Conservation (phyloP, 2,797 vertebrate genomes). For the Merluccius polli region DNA sequence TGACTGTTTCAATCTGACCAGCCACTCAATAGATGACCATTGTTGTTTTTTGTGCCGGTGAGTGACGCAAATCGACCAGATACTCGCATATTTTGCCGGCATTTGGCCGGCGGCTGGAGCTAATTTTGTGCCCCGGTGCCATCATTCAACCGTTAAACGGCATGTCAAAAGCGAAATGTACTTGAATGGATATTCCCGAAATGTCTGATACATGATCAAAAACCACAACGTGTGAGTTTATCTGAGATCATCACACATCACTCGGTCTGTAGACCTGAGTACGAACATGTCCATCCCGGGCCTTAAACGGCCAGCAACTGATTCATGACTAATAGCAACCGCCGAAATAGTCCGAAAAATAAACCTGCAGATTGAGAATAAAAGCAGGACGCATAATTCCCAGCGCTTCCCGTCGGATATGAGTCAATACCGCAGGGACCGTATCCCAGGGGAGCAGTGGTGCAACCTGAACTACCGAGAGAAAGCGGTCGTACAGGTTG, state of each 20-base stretch:
- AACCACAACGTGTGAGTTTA: neutral
- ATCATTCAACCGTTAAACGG: neutral
- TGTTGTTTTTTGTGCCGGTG: too few relatives aligned
- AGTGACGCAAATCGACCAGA: too few relatives aligned
- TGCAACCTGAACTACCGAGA: too few relatives aligned
- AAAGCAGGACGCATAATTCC: neutral
- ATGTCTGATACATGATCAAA: neutral
- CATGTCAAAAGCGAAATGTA: neutral
- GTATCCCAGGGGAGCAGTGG: too few relatives aligned
- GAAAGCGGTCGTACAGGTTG: too few relatives aligned
- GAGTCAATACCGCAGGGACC: too few relatives aligned
- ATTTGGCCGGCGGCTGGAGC: too few relatives aligned
- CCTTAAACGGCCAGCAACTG: neutral
- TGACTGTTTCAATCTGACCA: too few relatives aligned
- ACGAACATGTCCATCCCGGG: neutral
- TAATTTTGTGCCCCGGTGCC: too few relatives aligned
- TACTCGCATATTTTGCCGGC: too few relatives aligned
- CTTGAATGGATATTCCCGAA: neutral
- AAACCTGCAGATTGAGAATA: neutral
- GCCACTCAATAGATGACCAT: too few relatives aligned
- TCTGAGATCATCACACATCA: neutral
- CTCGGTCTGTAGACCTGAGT: neutral
- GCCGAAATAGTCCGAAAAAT: neutral
- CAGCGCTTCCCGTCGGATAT: neutral
- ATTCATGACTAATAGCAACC: neutral